Evolutionary conservation across 2,888 invertebrate genomes (phyloP).

Genomic region (Rhamnusium bicolor): DNA sequence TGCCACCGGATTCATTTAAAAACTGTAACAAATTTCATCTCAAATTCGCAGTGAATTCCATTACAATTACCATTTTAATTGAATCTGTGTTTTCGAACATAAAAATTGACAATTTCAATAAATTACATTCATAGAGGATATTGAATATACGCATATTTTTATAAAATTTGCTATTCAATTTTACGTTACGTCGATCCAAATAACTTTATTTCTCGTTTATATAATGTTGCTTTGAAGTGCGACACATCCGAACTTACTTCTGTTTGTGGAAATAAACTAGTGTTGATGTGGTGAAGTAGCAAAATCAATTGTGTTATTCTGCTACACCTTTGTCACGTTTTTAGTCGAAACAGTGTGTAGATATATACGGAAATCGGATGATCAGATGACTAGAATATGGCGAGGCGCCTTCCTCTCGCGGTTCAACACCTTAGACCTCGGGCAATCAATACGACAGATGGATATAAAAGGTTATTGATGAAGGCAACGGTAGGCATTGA

Average conservation of each 20-base stretch:
- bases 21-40: too few species aligned
- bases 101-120: too few species aligned
- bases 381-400: conserved; percentile 25
- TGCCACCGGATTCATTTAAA: too few species aligned
- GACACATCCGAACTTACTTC: neutral
- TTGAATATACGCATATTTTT: neutral
- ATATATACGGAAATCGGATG: conserved; percentile 18
- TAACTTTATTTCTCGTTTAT: neutral
- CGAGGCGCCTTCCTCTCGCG: conserved; percentile 17
- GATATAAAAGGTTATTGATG: conserved; percentile 62
- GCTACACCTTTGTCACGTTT: conserved; percentile 29
- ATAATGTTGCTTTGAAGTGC: neutral
- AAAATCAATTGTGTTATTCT: conserved; percentile 19
- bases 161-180: neutral
- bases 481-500: conserved; percentile 53
- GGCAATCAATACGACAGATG: conserved; percentile 63
- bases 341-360: conserved; percentile 13
- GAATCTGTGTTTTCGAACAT: too few species aligned
- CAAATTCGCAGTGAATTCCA: too few species aligned
- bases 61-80: too few species aligned
- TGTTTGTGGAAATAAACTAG: conserved; percentile 18
- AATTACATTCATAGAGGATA: too few species aligned
- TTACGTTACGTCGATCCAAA: neutral
- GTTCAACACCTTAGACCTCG: conserved; percentile 55
- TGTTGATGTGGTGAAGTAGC: conserved; percentile 12